phyloP scores from a whole-genome alignment of 53 echinoderm and acorn worm genomes.

The Echinarachnius parma region DNA sequence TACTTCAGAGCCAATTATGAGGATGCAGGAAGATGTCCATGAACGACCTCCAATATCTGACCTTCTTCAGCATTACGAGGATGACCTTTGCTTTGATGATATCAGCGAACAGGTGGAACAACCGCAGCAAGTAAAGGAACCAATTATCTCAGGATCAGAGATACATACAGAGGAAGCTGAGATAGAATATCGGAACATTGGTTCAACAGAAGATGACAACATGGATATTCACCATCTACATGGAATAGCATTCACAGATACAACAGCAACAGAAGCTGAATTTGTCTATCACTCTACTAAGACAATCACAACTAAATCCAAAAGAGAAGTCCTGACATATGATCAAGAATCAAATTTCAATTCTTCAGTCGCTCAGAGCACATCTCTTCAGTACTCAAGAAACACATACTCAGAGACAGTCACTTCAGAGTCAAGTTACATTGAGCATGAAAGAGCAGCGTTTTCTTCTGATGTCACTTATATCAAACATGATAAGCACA shows the following conservation, averaged over 20 bases:
- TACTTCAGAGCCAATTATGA: no score
- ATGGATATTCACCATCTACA: no score
- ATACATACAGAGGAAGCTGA: not conserved
- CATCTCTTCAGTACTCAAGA: constrained; percentile 8
- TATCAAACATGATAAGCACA: not conserved
- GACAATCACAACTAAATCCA: not conserved
- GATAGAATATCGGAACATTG: not conserved
- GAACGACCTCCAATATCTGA: no score
- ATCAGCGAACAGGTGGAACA: not conserved
- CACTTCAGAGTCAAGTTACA: constrained; percentile 31
- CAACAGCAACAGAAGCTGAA: not conserved
- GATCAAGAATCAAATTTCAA: not conserved
- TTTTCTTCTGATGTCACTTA: no score
- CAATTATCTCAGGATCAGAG: not conserved
- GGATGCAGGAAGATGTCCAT: no score
- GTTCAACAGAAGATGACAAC: no score
- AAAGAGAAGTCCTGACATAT: not conserved
- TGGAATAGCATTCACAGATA: no score
- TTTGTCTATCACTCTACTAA: no score
- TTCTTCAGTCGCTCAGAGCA: not conserved
- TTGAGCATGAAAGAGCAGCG: no score
- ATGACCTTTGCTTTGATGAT: constrained; percentile 13
- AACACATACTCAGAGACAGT: constrained; percentile 15
- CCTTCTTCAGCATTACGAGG: no score
- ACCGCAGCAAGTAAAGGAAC: not conserved